Conservation (phyloP, 2,797 vertebrate genomes). For the Tangara arthus region DNA sequence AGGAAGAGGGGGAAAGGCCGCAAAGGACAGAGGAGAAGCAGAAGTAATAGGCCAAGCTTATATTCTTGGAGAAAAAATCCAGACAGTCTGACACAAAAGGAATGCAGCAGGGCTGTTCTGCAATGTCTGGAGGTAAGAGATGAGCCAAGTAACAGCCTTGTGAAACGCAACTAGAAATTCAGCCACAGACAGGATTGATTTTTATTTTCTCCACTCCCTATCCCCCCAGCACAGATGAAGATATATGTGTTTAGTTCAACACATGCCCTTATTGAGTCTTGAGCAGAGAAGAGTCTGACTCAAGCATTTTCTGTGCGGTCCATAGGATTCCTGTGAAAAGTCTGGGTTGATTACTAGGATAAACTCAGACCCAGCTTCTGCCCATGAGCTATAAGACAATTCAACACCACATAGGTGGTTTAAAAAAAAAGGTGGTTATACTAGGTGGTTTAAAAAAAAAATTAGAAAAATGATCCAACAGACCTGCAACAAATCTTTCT, state of each 20-base stretch:
- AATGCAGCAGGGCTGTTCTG: neutral
- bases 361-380: conserved; percentile 23
- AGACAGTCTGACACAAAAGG: neutral
- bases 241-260: conserved; percentile 28
- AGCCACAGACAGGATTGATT: conserved; percentile 13
- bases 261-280: conserved; percentile 1
- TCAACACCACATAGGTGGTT: neutral
- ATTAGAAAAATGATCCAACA: neutral
- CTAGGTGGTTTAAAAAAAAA: neutral
- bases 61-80: neutral
- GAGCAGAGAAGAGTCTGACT: conserved; percentile 42
- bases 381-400: neutral
- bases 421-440: neutral
- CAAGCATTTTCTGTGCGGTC: conserved; percentile 9
- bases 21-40: neutral
- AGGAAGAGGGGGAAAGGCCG: fast-evolving
- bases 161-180: conserved; percentile 26
- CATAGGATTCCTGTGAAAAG: neutral
- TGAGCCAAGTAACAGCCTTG: neutral
- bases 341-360: conserved; percentile 1
- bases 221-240: neutral
- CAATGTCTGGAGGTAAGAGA: neutral
- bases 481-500: conserved; percentile 29
- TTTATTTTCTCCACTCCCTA: neutral
- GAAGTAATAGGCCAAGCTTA: neutral